Evolutionary conservation across 2,113 vertebrate genomes (phyloP).

Genomic region (Erpornis zantholeuca): DNA sequence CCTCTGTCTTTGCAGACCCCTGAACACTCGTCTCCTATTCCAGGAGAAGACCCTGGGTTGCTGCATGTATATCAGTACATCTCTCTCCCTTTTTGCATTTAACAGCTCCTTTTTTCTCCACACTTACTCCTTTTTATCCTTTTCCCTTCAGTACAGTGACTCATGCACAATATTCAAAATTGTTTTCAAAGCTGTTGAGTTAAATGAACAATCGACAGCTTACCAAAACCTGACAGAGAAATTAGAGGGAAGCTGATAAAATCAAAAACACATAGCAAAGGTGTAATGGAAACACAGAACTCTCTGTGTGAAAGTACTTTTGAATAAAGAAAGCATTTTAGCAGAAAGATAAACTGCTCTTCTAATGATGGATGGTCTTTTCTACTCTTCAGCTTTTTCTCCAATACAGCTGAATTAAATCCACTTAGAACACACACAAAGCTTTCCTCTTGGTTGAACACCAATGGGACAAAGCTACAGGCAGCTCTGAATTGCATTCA

Average conservation of each 20-base stretch:
- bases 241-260: constrained; percentile 21
- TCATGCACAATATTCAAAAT: not conserved
- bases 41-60: not conserved
- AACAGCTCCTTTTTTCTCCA: not conserved
- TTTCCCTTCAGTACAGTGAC: not conserved
- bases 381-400: not conserved
- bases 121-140: not conserved
- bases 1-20: not conserved
- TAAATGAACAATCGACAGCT: not conserved
- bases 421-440: not conserved
- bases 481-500: not conserved
- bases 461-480: not conserved
- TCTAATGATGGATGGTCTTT: not conserved
- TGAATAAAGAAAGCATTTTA: not conserved
- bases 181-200: not conserved
- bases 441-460: not conserved
- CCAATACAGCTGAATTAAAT: not conserved
- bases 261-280: constrained; percentile 3
- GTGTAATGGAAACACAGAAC: constrained; percentile 23
- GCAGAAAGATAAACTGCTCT: not conserved
- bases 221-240: not conserved
- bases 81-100: not conserved
- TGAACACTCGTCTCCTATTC: not conserved
- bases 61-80: fast-evolving
- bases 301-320: not conserved